Percentiles rank a stretch among this genome's conserved stretches.
Evolutionary conservation across 2,113 vertebrate species (phyloP).

Genomic region (Isichthys henryi): DNA sequence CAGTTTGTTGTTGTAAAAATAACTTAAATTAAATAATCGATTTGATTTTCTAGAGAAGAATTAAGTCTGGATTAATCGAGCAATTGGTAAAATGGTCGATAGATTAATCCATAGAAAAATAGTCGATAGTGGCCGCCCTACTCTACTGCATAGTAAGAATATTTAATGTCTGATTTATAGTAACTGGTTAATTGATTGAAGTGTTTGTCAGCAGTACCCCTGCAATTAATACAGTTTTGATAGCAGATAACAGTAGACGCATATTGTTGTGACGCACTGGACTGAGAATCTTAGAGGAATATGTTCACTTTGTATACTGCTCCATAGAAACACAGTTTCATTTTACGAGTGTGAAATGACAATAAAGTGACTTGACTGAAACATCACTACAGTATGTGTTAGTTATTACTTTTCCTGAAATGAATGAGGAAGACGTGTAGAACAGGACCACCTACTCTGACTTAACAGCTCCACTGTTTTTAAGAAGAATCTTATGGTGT

Average conservation of each 20-base stretch:
- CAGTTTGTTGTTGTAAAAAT: too few relatives aligned
- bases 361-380: not conserved
- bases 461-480: not conserved
- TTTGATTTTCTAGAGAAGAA: too few relatives aligned
- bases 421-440: not conserved
- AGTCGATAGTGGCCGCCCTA: too few relatives aligned
- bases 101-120: too few relatives aligned
- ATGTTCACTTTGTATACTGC: too few relatives aligned
- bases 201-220: not conserved
- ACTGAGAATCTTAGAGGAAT: not conserved
- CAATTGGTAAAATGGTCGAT: too few relatives aligned
- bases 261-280: not conserved
- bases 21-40: too few relatives aligned
- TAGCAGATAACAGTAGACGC: not conserved
- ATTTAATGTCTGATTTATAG: not conserved
- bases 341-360: too few relatives aligned
- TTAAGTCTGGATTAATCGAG: too few relatives aligned
- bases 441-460: not conserved
- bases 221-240: not conserved
- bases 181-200: not conserved
- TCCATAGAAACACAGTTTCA: too few relatives aligned
- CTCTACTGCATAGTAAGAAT: not conserved
- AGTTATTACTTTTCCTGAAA: not conserved
- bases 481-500: not conserved
- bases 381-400: not conserved